Percentiles rank a stretch among this genome's conserved stretches.
phyloP scores from a whole-genome alignment of 1,140 invertebrate species.

The Wasmannia auropunctata region DNA sequence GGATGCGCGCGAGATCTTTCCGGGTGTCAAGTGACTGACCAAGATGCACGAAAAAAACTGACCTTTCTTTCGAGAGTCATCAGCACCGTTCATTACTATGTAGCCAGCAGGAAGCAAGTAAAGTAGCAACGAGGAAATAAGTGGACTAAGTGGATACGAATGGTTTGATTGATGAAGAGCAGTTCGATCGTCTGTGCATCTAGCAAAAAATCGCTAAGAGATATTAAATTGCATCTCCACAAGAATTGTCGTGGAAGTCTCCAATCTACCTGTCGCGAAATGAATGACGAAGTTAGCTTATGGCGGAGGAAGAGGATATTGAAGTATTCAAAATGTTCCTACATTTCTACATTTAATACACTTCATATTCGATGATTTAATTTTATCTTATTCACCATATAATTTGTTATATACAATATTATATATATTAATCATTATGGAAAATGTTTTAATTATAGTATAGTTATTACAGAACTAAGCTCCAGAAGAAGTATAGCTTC shows the following conservation, averaged over 20 bases:
- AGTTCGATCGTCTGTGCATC: slow-evolving; percentile 62
- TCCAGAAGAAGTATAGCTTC: not conserved
- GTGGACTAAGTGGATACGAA: slow-evolving; percentile 42
- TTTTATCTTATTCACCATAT: not conserved
- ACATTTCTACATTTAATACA: no score
- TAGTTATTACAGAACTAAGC: not conserved
- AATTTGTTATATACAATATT: not conserved
- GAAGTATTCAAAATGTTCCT: not conserved
- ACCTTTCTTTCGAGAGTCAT: slow-evolving; percentile 12
- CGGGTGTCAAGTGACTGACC: slow-evolving; percentile 68
- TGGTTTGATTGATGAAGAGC: slow-evolving; percentile 50
- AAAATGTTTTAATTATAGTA: not conserved
- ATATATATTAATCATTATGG: not conserved
- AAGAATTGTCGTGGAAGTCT: slow-evolving; percentile 27
- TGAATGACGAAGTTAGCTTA: slow-evolving; percentile 35
- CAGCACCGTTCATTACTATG: not conserved
- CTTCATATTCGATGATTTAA: not conserved
- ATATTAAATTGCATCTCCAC: not conserved
- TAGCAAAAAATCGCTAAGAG: slow-evolving; percentile 49
- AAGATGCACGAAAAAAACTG: slow-evolving; percentile 19
- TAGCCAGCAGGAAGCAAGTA: slow-evolving; percentile 18
- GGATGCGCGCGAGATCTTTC: slow-evolving; percentile 55
- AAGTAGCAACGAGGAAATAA: slow-evolving; percentile 53
- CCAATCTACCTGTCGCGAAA: slow-evolving; percentile 37
- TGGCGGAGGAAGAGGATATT: not conserved